Evolutionary conservation across 1,140 invertebrate species (phyloP).

Genomic region (Drosophila arizonae): DNA sequence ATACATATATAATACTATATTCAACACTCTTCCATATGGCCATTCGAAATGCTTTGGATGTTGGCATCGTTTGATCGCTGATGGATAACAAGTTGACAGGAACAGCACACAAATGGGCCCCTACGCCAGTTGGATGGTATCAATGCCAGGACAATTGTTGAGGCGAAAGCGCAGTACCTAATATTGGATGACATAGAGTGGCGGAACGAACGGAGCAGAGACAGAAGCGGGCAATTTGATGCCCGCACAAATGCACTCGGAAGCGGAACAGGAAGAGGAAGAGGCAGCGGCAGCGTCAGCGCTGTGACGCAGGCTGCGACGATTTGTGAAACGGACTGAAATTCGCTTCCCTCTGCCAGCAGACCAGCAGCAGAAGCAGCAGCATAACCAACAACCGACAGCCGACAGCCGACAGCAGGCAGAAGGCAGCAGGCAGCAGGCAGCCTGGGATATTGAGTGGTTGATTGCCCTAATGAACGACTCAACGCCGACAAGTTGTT

Average conservation of each 20-base stretch:
- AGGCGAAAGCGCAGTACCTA: slow-evolving; percentile 1
- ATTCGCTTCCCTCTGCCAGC: slow-evolving; percentile 38
- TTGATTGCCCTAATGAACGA: slow-evolving; percentile 66
- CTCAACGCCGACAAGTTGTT: slow-evolving; percentile 65
- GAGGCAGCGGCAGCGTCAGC: slow-evolving; percentile 5
- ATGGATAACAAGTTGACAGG: slow-evolving; percentile 6
- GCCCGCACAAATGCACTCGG: slow-evolving; percentile 48
- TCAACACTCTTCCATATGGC: background rate
- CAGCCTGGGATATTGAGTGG: slow-evolving; percentile 43
- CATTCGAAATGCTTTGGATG: background rate
- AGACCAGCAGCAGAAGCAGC: background rate
- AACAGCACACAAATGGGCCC: slow-evolving; percentile 24
- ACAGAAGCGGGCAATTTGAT: slow-evolving; percentile 23
- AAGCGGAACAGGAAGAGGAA: slow-evolving; percentile 34
- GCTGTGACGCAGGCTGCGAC: slow-evolving; percentile 35
- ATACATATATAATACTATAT: too few relatives aligned
- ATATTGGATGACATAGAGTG: slow-evolving; percentile 6
- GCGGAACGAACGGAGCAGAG: background rate
- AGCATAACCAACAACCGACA: too few relatives aligned
- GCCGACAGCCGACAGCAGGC: background rate
- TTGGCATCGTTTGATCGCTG: slow-evolving; percentile 7
- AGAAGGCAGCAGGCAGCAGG: background rate
- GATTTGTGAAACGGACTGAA: slow-evolving; percentile 41
- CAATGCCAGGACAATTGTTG: slow-evolving; percentile 44
- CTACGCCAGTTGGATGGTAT: slow-evolving; percentile 52